Percentiles rank a stretch among this genome's conserved stretches.
These are phyloP conservation scores for Microctonus brassicae DNA, from an alignment of 2,888 invertebrate species.

Conservation along the genomic window DNA sequence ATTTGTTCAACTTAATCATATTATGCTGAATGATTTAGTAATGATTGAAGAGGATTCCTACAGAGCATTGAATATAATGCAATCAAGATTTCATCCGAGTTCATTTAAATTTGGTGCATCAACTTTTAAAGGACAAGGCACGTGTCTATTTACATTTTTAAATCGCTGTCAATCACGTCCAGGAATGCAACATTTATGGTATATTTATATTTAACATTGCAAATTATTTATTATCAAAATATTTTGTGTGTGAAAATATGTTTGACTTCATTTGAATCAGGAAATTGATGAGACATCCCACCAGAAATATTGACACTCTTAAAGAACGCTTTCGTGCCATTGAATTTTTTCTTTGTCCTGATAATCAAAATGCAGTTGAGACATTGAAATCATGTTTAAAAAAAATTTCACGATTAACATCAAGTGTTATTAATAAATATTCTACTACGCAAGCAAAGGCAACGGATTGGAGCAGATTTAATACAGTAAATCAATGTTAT, in stretches of 20 bases:
- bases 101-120: constrained; percentile 78
- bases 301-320: constrained; percentile 74
- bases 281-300: constrained; percentile 80
- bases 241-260: not conserved
- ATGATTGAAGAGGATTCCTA: constrained; percentile 81
- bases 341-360: constrained; percentile 76
- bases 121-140: constrained; percentile 75
- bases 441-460: constrained; percentile 56
- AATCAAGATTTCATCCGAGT: constrained; percentile 80
- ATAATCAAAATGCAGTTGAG: constrained; percentile 75
- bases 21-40: constrained; percentile 78
- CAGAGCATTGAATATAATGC: constrained; percentile 83
- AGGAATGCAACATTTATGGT: constrained; percentile 78
- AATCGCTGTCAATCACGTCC: constrained; percentile 80
- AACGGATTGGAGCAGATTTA: constrained; percentile 58
- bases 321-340: constrained; percentile 79
- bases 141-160: constrained; percentile 80
- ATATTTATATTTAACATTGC: constrained; percentile 30
- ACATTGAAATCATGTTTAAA: constrained; percentile 63
- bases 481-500: constrained; percentile 55
- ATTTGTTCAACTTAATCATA: constrained; percentile 73
- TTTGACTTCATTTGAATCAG: constrained; percentile 68
- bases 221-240: not conserved
- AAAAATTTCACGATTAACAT: constrained; percentile 52
- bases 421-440: constrained; percentile 51